Evolutionary conservation across 30 jellyfish, hydroid and myxozoan species (phyloP).

Genomic region (Aurelia coerulea): DNA sequence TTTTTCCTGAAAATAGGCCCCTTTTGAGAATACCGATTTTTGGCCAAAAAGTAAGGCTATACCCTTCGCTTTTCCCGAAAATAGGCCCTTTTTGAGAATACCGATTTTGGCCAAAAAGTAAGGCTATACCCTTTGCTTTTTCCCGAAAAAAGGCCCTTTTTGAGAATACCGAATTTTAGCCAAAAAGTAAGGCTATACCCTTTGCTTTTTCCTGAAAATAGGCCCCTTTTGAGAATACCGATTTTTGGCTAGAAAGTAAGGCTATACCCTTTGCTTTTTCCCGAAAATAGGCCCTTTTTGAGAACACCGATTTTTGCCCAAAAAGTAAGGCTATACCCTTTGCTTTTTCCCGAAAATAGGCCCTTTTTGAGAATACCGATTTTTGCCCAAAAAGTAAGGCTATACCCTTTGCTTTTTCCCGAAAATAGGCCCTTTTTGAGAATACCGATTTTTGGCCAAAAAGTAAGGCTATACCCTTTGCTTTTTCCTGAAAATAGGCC

Average conservation of each 20-base stretch:
- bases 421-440: no score
- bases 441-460: no score
- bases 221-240: no score
- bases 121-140: constrained; percentile 15
- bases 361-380: no score
- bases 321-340: no score
- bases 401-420: no score
- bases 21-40: not conserved
- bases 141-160: not conserved
- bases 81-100: not conserved
- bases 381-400: no score
- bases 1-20: not conserved
- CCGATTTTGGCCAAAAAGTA: not conserved
- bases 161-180: no score
- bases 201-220: not conserved
- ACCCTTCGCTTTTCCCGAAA: not conserved
- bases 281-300: no score
- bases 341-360: no score
- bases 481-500: not conserved
- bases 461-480: no score
- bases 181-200: not conserved
- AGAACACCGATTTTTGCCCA: no score
- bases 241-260: not conserved
- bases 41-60: not conserved
- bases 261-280: not conserved